A percentile compares a stretch with the other conserved stretches of the same genome.
Conservation (phyloP, 2,888 invertebrate species). For the Endotricha flammealis region DNA sequence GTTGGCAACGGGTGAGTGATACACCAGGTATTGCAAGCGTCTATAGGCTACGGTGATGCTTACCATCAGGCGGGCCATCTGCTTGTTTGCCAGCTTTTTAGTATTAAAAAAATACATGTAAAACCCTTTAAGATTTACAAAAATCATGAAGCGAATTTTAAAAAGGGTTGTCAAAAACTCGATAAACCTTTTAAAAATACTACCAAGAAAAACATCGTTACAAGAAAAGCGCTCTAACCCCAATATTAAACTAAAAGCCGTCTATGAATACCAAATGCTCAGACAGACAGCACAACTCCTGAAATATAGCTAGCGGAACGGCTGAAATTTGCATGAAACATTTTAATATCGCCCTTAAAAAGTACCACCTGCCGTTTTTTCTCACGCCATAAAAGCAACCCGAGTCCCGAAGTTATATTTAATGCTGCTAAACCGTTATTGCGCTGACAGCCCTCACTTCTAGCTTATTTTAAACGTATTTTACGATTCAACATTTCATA, state of each 20-base stretch:
- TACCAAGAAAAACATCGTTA: constrained; percentile 16
- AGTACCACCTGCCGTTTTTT: constrained; percentile 68
- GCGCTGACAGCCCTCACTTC: constrained; percentile 1
- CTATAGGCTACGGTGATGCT: too few relatives aligned
- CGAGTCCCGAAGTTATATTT: constrained; percentile 48
- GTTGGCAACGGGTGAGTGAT: too few relatives aligned
- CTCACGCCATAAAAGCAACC: constrained; percentile 62
- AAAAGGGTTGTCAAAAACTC: constrained; percentile 1
- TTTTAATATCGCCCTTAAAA: constrained; percentile 65
- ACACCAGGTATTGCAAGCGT: too few relatives aligned
- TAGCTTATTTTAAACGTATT: constrained; percentile 19
- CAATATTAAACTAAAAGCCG: constrained; percentile 63
- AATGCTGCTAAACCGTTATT: constrained; percentile 45
- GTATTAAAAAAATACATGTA: too few relatives aligned
- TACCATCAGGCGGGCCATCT: too few relatives aligned
- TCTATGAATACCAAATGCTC: constrained; percentile 69
- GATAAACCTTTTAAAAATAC: constrained; percentile 14
- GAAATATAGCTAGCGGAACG: constrained; percentile 58
- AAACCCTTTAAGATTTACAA: too few relatives aligned
- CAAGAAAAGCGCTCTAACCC: constrained; percentile 23
- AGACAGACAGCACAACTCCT: constrained; percentile 57
- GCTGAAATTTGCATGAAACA: constrained; percentile 74
- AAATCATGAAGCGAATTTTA: too few relatives aligned
- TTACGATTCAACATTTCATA: background rate
- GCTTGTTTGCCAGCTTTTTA: too few relatives aligned